These are phyloP conservation scores for Ceryle rudis DNA, from an alignment of 2,797 vertebrate species.

Conservation along the genomic window DNA sequence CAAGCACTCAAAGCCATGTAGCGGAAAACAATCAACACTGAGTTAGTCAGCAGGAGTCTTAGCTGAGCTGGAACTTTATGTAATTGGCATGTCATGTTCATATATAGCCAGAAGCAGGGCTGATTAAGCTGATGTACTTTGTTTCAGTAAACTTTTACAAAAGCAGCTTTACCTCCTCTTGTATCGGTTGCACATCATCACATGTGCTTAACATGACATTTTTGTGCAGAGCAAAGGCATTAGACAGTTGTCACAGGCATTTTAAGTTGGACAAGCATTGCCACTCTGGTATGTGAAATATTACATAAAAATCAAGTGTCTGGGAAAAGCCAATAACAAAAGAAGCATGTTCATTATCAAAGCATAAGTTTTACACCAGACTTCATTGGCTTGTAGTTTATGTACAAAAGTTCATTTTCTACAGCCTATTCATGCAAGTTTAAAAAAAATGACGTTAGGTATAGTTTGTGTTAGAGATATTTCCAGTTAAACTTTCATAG, in stretches of 20 bases:
- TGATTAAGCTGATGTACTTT: conserved; percentile 91
- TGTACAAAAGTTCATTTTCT: neutral
- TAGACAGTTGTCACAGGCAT: neutral
- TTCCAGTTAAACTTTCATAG: neutral
- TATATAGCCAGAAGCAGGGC: conserved; percentile 84
- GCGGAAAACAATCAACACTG: conserved; percentile 93
- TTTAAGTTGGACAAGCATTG: neutral
- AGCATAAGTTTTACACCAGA: neutral
- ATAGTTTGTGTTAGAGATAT: neutral
- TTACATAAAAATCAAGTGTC: neutral
- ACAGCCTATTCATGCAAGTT: neutral
- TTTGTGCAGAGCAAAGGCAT: conserved; percentile 15
- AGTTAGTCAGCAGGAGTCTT: conserved; percentile 95
- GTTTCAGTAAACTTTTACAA: conserved; percentile 89
- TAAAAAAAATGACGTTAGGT: neutral
- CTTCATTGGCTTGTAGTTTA: neutral
- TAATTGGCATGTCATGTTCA: conserved; percentile 92
- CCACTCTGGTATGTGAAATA: neutral
- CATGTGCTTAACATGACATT: conserved; percentile 57
- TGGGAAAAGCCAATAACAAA: neutral
- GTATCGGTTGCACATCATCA: neutral
- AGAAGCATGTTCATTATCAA: neutral
- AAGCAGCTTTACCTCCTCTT: conserved; percentile 68
- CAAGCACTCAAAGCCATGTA: conserved; percentile 88
- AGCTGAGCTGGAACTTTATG: conserved; percentile 89